Conservation (phyloP, 2,113 vertebrate genomes). For the Caracal caracal region DNA sequence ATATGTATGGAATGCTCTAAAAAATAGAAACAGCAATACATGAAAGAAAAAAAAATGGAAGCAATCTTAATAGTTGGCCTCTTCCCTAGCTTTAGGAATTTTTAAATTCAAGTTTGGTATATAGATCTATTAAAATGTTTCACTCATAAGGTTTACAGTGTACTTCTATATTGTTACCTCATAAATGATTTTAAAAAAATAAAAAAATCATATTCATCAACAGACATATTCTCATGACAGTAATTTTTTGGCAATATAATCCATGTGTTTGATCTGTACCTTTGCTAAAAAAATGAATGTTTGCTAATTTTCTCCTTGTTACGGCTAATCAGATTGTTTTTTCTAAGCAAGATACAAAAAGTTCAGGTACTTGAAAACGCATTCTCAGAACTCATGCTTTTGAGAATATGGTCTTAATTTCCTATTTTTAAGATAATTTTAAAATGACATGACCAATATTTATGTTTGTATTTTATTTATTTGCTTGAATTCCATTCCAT, state of each 20-base stretch:
- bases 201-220: conserved; percentile 14
- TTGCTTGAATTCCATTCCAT: not conserved
- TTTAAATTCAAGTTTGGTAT: conserved; percentile 35
- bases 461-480: conserved; percentile 32
- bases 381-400: not conserved
- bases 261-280: not conserved
- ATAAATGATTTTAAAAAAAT: conserved; percentile 39
- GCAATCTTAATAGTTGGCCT: not conserved
- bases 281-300: conserved; percentile 17
- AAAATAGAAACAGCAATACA: not conserved
- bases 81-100: not conserved
- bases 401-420: not conserved
- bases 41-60: not conserved
- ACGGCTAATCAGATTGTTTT: not conserved
- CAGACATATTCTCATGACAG: not conserved
- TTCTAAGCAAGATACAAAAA: not conserved
- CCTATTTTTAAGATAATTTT: not conserved
- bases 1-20: not conserved
- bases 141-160: not conserved
- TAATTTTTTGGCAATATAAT: not conserved
- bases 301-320: not conserved
- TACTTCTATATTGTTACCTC: not conserved
- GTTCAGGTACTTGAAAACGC: not conserved
- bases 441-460: not conserved
- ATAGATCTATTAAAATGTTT: conserved; percentile 52